Evolutionary conservation across 2,113 vertebrate genomes (phyloP).

Genomic region (Crotalus horridus): DNA sequence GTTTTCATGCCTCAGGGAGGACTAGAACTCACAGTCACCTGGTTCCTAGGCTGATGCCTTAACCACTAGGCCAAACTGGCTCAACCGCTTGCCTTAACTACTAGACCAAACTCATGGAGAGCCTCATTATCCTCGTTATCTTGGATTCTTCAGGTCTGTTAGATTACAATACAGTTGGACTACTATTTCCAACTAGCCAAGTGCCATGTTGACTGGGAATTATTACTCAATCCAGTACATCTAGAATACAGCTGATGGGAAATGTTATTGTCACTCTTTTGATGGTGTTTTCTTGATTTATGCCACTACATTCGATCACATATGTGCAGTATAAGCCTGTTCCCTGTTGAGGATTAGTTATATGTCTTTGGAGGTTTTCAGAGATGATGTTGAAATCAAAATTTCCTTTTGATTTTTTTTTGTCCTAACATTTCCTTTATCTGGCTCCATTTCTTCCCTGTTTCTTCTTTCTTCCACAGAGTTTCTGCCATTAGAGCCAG

Average conservation of each 20-base stretch:
- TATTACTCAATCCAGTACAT: background rate
- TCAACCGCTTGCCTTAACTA: background rate
- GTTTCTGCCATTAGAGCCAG: background rate
- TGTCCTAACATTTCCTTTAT: background rate
- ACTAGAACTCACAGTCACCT: background rate
- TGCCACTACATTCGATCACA: background rate
- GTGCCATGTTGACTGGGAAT: background rate
- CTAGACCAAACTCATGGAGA: background rate
- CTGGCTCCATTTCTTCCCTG: background rate
- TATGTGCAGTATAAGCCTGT: background rate
- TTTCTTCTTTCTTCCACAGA: background rate
- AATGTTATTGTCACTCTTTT: background rate
- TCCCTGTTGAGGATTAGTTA: background rate
- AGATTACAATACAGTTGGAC: background rate
- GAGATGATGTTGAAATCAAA: background rate
- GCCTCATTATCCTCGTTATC: background rate
- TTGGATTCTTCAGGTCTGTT: background rate
- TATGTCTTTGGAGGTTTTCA: background rate
- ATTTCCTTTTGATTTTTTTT: background rate
- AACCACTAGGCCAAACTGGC: background rate
- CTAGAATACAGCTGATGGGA: background rate
- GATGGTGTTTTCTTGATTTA: background rate
- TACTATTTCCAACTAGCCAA: background rate
- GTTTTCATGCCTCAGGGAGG: background rate
- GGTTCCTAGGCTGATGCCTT: background rate